Evolutionary conservation across 2,888 invertebrate species (phyloP).

Genomic region (Napeogenes inachia): DNA sequence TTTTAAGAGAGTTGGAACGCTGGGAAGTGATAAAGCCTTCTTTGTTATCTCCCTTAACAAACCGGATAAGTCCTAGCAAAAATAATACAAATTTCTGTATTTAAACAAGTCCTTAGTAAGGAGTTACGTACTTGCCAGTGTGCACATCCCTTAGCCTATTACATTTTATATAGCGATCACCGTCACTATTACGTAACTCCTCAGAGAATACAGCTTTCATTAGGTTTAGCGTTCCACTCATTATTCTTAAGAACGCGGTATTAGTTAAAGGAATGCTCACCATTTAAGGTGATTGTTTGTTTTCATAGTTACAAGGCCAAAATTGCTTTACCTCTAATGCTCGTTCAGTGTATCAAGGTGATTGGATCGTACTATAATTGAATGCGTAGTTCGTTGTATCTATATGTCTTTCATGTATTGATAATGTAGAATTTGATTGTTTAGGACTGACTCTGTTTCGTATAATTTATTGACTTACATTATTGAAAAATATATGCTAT

Average conservation of each 20-base stretch:
- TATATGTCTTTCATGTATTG: neutral
- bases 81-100: too few relatives aligned
- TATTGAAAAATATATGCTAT: neutral
- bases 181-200: conserved; percentile 57
- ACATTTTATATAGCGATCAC: conserved; percentile 68
- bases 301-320: conserved; percentile 38
- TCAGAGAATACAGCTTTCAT: conserved; percentile 59
- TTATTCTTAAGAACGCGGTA: conserved; percentile 57
- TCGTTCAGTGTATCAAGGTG: conserved; percentile 23
- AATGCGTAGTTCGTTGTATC: conserved; percentile 8
- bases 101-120: neutral
- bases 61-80: too few relatives aligned
- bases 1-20: too few relatives aligned
- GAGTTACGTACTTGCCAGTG: neutral
- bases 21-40: too few relatives aligned
- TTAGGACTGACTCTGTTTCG: neutral
- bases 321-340: conserved; percentile 22
- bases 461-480: neutral
- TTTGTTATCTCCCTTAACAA: too few relatives aligned
- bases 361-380: conserved; percentile 28
- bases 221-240: conserved; percentile 57
- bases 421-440: neutral
- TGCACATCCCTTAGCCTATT: conserved; percentile 41
- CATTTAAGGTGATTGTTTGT: conserved; percentile 53
- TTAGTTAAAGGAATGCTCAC: conserved; percentile 57